phyloP scores from a whole-genome alignment of 2,113 vertebrate genomes.

The Chaetodon trifascialis region DNA sequence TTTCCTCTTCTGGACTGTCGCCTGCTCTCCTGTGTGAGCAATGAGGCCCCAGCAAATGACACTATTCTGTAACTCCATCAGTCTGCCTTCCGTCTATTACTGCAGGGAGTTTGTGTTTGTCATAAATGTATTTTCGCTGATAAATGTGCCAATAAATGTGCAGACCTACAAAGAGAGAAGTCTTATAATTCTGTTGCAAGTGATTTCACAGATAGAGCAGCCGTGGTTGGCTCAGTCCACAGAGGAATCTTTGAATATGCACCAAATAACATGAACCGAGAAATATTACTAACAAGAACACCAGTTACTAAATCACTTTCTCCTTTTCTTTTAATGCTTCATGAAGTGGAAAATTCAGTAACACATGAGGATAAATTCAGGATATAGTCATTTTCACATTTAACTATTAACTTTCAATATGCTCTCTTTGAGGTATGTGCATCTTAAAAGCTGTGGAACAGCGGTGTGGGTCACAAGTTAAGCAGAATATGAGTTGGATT shows the following conservation, averaged over 20 bases:
- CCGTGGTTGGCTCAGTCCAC: constrained; percentile 1
- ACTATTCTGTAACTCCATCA: constrained; percentile 4
- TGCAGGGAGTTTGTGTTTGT: constrained; percentile 30
- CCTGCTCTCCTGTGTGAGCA: background rate
- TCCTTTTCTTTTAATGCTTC: background rate
- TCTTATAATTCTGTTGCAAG: constrained; percentile 4
- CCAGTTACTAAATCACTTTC: background rate
- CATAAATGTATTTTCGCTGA: constrained; percentile 28
- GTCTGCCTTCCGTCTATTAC: constrained; percentile 18
- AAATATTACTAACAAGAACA: background rate
- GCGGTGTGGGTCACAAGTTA: background rate
- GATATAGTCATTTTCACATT: background rate
- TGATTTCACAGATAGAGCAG: constrained; percentile 22
- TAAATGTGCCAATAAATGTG: constrained; percentile 14
- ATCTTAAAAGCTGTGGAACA: background rate
- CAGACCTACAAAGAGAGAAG: constrained; percentile 7
- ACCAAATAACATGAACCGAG: background rate
- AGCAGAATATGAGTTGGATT: background rate
- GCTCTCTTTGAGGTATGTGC: background rate
- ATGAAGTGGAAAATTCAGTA: no score
- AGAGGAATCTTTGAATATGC: background rate
- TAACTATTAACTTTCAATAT: background rate
- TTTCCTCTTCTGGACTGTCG: background rate
- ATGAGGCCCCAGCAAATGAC: background rate
- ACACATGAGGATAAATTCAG: background rate